Evolutionary conservation across 2,888 invertebrate genomes (phyloP).

Genomic region (Tigriopus californicus): DNA sequence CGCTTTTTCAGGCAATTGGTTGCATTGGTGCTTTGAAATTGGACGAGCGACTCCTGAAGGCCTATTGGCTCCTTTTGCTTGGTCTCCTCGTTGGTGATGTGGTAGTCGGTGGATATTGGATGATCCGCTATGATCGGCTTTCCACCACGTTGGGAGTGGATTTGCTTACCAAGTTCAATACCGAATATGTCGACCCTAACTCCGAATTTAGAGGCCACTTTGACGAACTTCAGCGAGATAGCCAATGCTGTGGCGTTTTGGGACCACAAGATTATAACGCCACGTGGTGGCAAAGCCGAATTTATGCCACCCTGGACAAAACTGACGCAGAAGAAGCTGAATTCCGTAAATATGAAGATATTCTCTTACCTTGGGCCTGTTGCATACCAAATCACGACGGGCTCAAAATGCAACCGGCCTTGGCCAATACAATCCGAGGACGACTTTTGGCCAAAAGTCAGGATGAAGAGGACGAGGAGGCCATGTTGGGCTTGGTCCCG

Average conservation of each 20-base stretch:
- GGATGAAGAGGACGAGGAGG: not conserved
- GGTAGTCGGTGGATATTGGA: constrained; percentile 64
- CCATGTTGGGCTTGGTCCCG: too few relatives aligned
- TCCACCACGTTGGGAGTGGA: constrained; percentile 51
- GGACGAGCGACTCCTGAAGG: constrained; percentile 57
- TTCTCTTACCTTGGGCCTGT: constrained; percentile 10
- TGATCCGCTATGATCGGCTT: constrained; percentile 54
- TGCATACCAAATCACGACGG: not conserved
- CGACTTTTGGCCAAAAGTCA: constrained; percentile 1
- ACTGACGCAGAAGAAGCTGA: not conserved
- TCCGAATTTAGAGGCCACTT: constrained; percentile 52
- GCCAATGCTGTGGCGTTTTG: constrained; percentile 52
- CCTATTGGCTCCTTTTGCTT: constrained; percentile 60
- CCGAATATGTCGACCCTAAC: constrained; percentile 47
- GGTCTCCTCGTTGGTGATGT: constrained; percentile 63
- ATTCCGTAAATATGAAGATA: not conserved
- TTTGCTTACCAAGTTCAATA: constrained; percentile 38
- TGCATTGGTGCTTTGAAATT: constrained; percentile 61
- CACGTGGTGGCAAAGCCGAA: constrained; percentile 15
- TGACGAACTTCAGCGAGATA: constrained; percentile 49
- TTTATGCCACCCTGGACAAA: not conserved
- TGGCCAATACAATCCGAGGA: constrained; percentile 6
- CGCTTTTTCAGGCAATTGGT: constrained; percentile 37
- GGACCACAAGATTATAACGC: constrained; percentile 32
- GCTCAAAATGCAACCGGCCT: not conserved